phyloP scores from a whole-genome alignment of 2,113 vertebrate genomes.

The Chroicocephalus ridibundus region DNA sequence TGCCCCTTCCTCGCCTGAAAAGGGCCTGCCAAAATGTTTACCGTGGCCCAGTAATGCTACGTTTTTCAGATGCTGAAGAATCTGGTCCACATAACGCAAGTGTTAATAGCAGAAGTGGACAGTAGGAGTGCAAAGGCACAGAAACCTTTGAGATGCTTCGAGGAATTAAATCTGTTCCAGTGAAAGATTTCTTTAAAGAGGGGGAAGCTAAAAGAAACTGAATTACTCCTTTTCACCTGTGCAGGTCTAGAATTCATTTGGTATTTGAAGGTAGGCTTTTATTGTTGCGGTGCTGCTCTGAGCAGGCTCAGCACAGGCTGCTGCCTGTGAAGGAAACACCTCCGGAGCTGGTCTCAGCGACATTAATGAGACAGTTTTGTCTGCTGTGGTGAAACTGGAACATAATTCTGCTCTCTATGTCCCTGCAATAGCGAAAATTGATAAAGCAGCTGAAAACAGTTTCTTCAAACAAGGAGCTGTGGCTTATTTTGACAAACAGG shows the following conservation, averaged over 20 bases:
- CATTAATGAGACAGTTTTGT: fast-evolving
- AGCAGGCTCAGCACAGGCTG: neutral
- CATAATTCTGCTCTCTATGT: neutral
- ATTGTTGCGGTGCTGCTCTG: neutral
- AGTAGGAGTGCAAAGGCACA: neutral
- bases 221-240: neutral
- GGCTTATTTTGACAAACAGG: neutral
- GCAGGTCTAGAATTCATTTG: neutral
- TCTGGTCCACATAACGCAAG: neutral
- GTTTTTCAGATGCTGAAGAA: neutral
- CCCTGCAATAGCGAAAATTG: neutral
- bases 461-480: neutral
- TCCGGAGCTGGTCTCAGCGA: neutral
- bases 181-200: neutral
- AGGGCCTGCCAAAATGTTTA: neutral
- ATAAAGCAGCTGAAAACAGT: neutral
- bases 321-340: neutral
- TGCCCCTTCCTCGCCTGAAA: neutral
- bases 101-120: neutral
- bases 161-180: neutral
- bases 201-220: neutral
- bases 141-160: neutral
- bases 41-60: neutral
- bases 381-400: neutral
- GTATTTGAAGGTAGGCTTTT: neutral